Evolutionary conservation across 1,140 invertebrate species (phyloP).

Genomic region (Babylonia areolata): DNA sequence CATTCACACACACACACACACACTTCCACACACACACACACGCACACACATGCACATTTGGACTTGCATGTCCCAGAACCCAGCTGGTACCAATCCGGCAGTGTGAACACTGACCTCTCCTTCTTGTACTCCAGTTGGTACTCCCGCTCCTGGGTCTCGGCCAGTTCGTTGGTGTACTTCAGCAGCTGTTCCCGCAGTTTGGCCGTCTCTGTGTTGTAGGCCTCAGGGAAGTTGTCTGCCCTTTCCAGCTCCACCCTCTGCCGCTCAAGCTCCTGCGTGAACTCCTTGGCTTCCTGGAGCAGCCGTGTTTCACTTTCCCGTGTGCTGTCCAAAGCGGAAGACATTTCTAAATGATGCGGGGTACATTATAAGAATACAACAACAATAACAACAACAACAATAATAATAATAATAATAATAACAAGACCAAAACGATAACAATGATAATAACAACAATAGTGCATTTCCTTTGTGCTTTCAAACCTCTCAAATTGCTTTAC

Average conservation of each 20-base stretch:
- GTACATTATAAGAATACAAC: no score
- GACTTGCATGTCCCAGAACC: no score
- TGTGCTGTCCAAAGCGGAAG: slow-evolving; percentile 58
- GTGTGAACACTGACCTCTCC: slow-evolving; percentile 62
- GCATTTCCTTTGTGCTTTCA: no score
- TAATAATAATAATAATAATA: no score
- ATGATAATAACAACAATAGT: no score
- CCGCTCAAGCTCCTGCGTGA: slow-evolving; percentile 64
- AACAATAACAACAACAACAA: no score
- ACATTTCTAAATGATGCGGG: no score
- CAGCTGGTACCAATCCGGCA: no score
- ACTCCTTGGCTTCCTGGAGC: slow-evolving; percentile 69
- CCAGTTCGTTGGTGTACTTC: slow-evolving; percentile 73
- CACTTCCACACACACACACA: neutral
- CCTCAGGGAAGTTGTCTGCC: slow-evolving; percentile 75
- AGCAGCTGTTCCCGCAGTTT: slow-evolving; percentile 72
- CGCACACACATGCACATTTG: neutral
- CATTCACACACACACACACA: neutral
- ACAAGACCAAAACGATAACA: no score
- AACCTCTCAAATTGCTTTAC: no score
- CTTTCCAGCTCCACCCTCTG: slow-evolving; percentile 70
- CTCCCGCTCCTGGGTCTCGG: slow-evolving; percentile 71
- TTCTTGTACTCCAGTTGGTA: slow-evolving; percentile 75
- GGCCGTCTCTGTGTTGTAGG: slow-evolving; percentile 71
- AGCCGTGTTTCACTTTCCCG: slow-evolving; percentile 69